Conservation (phyloP, 2,113 vertebrate genomes). For the Ictidomys tridecemlineatus region DNA sequence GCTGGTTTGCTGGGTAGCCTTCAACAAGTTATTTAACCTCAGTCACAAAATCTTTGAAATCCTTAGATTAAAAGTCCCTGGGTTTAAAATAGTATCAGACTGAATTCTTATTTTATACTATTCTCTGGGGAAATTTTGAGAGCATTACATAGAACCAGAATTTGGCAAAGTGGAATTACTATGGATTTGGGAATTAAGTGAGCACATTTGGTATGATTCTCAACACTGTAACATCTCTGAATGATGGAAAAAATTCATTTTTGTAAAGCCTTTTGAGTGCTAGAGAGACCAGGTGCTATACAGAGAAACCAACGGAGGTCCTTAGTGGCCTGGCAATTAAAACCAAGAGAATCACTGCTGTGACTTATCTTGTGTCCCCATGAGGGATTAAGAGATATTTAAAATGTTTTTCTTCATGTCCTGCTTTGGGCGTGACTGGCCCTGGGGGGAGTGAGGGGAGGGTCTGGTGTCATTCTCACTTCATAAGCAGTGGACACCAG, state of each 20-base stretch:
- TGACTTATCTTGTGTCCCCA: not conserved
- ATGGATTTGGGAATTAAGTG: conserved; percentile 51
- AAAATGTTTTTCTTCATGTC: not conserved
- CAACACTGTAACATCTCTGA: not conserved
- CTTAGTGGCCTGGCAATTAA: not conserved
- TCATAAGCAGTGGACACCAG: not conserved
- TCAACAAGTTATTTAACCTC: conserved; percentile 54
- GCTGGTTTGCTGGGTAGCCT: conserved; percentile 58
- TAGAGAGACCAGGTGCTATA: not conserved
- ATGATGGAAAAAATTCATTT: conserved; percentile 23
- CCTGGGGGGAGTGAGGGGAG: not conserved
- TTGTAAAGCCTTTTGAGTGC: not conserved
- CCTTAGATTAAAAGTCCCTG: conserved; percentile 32
- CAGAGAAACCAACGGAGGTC: not conserved
- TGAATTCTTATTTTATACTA: conserved; percentile 37
- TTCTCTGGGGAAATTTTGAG: conserved; percentile 57
- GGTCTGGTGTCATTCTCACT: not conserved
- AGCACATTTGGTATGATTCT: conserved; percentile 28
- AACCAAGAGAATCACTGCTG: not conserved
- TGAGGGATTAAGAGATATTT: not conserved
- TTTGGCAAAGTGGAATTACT: conserved; percentile 52
- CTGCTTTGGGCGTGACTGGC: not conserved
- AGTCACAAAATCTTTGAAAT: conserved; percentile 64
- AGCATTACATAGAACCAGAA: conserved; percentile 47
- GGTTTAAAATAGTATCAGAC: conserved; percentile 51